Conservation (phyloP, 2,888 invertebrate species). For the Eristalis tenax region DNA sequence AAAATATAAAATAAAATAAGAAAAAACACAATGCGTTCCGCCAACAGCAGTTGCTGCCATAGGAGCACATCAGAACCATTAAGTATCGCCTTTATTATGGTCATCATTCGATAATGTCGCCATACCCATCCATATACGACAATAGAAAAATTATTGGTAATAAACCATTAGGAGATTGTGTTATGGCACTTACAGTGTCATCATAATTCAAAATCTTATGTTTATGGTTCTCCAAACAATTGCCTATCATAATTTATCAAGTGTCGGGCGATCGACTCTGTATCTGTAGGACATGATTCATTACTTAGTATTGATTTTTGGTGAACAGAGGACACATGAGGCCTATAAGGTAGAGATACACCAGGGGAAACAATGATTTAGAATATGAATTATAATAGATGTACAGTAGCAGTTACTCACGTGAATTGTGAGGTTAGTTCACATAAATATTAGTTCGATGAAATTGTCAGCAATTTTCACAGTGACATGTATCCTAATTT, state of each 20-base stretch:
- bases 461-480: conserved; percentile 50
- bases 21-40: conserved; percentile 12
- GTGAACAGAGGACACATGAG: conserved; percentile 46
- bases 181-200: conserved; percentile 67
- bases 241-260: conserved; percentile 69
- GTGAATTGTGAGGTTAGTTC: conserved; percentile 39
- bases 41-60: background rate
- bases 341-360: conserved; percentile 30
- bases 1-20: conserved; percentile 19
- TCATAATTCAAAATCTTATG: conserved; percentile 71
- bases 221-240: conserved; percentile 68
- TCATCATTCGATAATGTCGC: conserved; percentile 55
- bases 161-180: conserved; percentile 66
- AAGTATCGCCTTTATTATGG: conserved; percentile 50
- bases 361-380: conserved; percentile 32
- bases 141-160: conserved; percentile 70
- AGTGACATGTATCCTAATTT: conserved; percentile 15
- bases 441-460: conserved; percentile 38
- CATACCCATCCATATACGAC: conserved; percentile 34
- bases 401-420: conserved; percentile 11
- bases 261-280: conserved; percentile 49
- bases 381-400: conserved; percentile 36
- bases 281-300: conserved; percentile 54
- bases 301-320: conserved; percentile 57
- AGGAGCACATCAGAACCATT: conserved; percentile 2